Evolutionary conservation across 2,888 invertebrate genomes (phyloP).

Genomic region (Cephus spinipes): DNA sequence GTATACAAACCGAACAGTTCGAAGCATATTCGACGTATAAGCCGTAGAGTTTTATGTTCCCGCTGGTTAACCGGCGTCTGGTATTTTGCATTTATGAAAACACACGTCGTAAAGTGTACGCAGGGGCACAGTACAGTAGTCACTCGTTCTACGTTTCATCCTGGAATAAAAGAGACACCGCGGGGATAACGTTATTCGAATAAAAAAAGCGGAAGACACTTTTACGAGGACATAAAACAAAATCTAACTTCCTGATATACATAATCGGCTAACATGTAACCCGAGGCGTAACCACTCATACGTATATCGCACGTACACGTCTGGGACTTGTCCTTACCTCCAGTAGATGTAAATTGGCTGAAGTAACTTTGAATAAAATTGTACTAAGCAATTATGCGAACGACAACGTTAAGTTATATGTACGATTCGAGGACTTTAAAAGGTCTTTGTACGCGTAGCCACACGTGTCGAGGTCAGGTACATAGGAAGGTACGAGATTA

Average conservation of each 20-base stretch:
- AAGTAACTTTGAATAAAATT: not conserved
- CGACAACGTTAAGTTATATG: not conserved
- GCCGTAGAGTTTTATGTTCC: slow-evolving; percentile 26
- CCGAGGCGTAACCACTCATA: not conserved
- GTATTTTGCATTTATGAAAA: slow-evolving; percentile 46
- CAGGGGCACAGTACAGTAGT: not conserved
- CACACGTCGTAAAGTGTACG: slow-evolving; percentile 38
- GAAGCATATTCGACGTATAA: slow-evolving; percentile 16
- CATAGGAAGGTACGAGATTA: not conserved
- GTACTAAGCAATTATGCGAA: not conserved
- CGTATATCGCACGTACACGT: not conserved
- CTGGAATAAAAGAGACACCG: not conserved
- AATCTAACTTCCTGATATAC: slow-evolving; percentile 26
- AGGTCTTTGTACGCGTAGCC: not conserved
- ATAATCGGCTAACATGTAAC: not conserved
- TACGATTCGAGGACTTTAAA: not conserved
- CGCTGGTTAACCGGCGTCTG: slow-evolving; percentile 30
- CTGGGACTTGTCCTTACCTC: not conserved
- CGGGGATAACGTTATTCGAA: not conserved
- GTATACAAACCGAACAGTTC: not conserved
- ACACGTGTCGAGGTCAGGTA: not conserved
- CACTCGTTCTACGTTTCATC: not conserved
- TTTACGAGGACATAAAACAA: slow-evolving; percentile 41
- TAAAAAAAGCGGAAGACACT: slow-evolving; percentile 12
- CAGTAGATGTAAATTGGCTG: not conserved